A percentile compares a stretch with the other conserved stretches of the same genome.
Evolutionary conservation across 2,888 invertebrate genomes (phyloP).

Genomic region (Chironomus tentans): DNA sequence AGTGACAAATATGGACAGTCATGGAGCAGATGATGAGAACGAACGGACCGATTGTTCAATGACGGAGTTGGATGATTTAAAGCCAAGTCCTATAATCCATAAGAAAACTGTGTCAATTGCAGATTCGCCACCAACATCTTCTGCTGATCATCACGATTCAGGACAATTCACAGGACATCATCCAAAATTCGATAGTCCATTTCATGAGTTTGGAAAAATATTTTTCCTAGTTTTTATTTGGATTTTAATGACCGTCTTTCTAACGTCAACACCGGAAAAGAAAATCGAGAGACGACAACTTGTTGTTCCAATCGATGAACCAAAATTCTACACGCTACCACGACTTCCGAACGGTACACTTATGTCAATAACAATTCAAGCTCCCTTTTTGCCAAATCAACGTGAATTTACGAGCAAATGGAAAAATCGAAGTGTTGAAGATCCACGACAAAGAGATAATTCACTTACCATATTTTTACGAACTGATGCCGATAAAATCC

Average conservation of each 20-base stretch:
- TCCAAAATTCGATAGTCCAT: not conserved
- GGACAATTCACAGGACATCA: not conserved
- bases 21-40: not conserved
- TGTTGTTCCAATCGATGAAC: constrained; percentile 35
- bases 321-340: constrained; percentile 34
- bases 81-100: not conserved
- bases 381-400: constrained; percentile 45
- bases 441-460: not conserved
- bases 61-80: not conserved
- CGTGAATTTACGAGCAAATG: not conserved
- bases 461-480: constrained; percentile 21
- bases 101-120: not conserved
- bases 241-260: constrained; percentile 28
- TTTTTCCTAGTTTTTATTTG: constrained; percentile 21
- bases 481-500: not conserved
- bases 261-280: constrained; percentile 38
- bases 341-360: constrained; percentile 36
- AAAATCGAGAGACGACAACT: constrained; percentile 37
- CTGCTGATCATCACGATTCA: not conserved
- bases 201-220: constrained; percentile 12
- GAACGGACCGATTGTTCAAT: not conserved
- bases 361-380: constrained; percentile 44
- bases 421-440: not conserved
- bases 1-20: constrained; percentile 21
- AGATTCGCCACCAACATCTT: not conserved